A percentile compares a stretch with the other conserved stretches of the same genome.
Conservation (phyloP, 2,113 vertebrate genomes). For the Tyto alba region DNA sequence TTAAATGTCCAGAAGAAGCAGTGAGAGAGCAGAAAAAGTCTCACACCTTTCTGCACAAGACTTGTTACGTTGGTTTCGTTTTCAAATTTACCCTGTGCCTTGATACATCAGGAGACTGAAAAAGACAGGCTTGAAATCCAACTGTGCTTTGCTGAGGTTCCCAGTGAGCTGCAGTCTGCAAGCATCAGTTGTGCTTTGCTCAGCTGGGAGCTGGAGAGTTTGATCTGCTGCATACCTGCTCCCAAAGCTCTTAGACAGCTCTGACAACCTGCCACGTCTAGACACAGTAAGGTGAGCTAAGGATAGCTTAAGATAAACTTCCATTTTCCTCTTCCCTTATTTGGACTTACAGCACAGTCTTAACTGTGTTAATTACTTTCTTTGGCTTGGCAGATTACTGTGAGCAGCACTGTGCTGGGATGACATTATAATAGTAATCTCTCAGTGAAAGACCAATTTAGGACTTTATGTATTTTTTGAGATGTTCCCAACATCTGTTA, state of each 20-base stretch:
- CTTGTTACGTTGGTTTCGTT: not conserved
- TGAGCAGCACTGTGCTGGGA: not conserved
- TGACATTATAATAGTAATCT: not conserved
- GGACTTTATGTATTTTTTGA: not conserved
- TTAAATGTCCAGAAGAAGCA: not conserved
- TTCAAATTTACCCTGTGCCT: not conserved
- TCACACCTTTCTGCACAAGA: not conserved
- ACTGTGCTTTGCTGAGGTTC: not conserved
- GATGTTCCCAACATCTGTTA: slow-evolving; percentile 5
- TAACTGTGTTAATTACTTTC: not conserved
- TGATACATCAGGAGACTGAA: not conserved
- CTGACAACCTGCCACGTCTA: not conserved
- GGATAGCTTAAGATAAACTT: slow-evolving; percentile 11
- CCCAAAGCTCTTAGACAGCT: not conserved
- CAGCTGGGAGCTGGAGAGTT: not conserved
- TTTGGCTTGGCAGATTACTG: not conserved
- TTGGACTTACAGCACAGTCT: not conserved
- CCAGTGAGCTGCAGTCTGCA: not conserved
- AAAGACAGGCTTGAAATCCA: not conserved
- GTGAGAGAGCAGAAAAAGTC: not conserved
- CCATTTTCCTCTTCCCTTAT: slow-evolving; percentile 9
- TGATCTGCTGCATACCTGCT: not conserved
- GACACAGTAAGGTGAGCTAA: slow-evolving; percentile 5
- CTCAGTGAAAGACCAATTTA: not conserved
- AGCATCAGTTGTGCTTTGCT: not conserved